These are phyloP conservation scores for Betta splendens DNA, from an alignment of 2,797 vertebrate genomes.

Conservation along the genomic window DNA sequence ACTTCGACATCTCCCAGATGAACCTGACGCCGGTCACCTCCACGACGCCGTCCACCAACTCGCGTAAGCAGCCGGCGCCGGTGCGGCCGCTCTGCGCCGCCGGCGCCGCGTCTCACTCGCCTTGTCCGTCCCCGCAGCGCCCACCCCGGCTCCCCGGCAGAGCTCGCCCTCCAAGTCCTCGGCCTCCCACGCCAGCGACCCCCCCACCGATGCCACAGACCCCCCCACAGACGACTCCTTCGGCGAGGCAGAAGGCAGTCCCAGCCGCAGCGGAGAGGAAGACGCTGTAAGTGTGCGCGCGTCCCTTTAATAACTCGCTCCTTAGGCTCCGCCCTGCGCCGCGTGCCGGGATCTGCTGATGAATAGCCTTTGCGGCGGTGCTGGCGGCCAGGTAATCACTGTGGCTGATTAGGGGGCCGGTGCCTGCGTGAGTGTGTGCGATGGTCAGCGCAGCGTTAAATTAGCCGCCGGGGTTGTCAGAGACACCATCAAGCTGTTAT, in stretches of 20 bases:
- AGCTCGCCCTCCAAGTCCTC: constrained; percentile 97
- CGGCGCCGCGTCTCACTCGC: constrained; percentile 22
- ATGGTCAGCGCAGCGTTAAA: constrained; percentile 75
- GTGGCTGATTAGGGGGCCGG: constrained; percentile 63
- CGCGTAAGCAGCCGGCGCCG: constrained; percentile 84
- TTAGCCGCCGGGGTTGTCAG: constrained; percentile 74
- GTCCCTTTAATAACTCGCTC: constrained; percentile 49
- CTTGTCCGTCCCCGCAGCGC: constrained; percentile 80
- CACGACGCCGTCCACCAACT: constrained; percentile 97
- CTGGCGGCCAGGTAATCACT: constrained; percentile 74
- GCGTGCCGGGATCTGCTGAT: constrained; percentile 65
- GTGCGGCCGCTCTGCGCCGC: too few species aligned
- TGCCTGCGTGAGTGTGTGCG: constrained; percentile 27
- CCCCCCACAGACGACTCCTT: constrained; percentile 90
- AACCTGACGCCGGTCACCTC: constrained; percentile 98
- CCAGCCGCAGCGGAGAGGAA: constrained; percentile 93
- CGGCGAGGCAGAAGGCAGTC: constrained; percentile 95
- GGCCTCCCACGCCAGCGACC: constrained; percentile 90
- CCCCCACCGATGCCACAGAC: constrained; percentile 82
- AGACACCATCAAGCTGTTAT: constrained; percentile 79
- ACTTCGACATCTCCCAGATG: constrained; percentile 99
- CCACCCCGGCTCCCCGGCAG: constrained; percentile 94
- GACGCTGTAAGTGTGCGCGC: constrained; percentile 90
- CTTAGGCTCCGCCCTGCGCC: constrained; percentile 46
- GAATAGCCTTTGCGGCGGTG: constrained; percentile 60